Conservation (phyloP, 2,888 invertebrate genomes). For the Ypsolopha scabrella region DNA sequence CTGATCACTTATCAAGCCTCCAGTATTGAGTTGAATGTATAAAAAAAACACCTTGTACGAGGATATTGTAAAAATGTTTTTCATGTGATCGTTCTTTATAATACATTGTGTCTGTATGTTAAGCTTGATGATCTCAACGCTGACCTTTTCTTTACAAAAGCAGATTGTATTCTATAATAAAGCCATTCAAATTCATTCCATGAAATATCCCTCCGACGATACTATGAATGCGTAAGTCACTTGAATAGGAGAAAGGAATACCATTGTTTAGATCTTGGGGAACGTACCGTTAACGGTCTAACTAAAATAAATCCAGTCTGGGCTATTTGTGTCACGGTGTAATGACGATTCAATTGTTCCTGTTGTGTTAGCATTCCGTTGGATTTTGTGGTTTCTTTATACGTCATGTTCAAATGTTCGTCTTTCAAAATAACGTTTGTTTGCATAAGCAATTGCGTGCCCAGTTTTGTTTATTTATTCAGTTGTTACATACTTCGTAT, state of each 20-base stretch:
- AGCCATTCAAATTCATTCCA: slow-evolving; percentile 13
- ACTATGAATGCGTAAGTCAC: slow-evolving; percentile 14
- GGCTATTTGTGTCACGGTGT: slow-evolving; percentile 14
- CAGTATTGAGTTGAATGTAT: no score
- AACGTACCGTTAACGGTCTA: slow-evolving; percentile 27
- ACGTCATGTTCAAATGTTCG: background rate
- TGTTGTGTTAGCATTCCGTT: background rate
- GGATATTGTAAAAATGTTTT: no score
- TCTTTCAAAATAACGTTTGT: no score
- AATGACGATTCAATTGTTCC: background rate
- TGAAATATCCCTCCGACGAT: slow-evolving; percentile 8
- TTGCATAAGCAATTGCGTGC: no score
- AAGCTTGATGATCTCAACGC: background rate
- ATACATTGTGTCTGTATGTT: no score
- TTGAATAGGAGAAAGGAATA: slow-evolving; percentile 23
- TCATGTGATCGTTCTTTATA: no score
- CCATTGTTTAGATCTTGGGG: slow-evolving; percentile 24
- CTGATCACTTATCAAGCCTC: no score
- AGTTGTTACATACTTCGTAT: no score
- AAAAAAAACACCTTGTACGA: no score
- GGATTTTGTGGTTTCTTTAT: background rate
- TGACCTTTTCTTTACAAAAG: slow-evolving; percentile 1
- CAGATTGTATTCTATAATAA: background rate
- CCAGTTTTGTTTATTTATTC: no score
- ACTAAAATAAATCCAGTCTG: slow-evolving; percentile 22